A percentile compares a stretch with the other conserved stretches of the same genome.
These are phyloP conservation scores for Silurus glanis DNA, from an alignment of 2,113 vertebrate genomes.

Conservation along the genomic window DNA sequence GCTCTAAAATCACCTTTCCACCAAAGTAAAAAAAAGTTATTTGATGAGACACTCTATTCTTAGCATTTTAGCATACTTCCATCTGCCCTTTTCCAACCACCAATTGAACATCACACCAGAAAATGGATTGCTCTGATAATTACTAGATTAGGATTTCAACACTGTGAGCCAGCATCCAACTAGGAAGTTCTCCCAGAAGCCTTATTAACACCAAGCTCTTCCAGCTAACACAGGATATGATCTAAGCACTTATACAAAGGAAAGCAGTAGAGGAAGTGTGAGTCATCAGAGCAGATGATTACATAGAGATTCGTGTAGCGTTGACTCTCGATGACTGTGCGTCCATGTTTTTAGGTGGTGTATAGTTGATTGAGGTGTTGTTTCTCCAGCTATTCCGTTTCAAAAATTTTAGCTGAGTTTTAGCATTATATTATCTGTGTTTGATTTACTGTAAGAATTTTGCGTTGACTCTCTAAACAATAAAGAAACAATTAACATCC, in stretches of 20 bases:
- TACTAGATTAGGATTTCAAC: constrained; percentile 23
- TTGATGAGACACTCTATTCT: not conserved
- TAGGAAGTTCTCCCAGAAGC: constrained; percentile 13
- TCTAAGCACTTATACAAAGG: constrained; percentile 28
- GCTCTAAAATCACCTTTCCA: not conserved
- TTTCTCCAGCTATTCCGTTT: not conserved
- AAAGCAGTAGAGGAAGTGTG: constrained; percentile 27
- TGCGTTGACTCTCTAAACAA: not conserved
- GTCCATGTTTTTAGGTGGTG: not conserved
- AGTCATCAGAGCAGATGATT: constrained; percentile 39
- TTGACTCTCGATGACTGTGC: not conserved
- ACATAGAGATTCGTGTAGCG: constrained; percentile 1
- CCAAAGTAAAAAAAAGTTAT: not conserved
- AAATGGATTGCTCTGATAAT: constrained; percentile 16
- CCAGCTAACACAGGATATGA: constrained; percentile 44
- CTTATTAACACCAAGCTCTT: constrained; percentile 26
- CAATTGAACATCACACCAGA: not conserved
- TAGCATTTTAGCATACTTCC: not conserved
- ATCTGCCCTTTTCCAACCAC: constrained; percentile 21
- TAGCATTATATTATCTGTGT: not conserved
- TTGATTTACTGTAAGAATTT: not conserved
- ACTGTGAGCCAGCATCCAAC: not conserved
- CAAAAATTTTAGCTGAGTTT: not conserved
- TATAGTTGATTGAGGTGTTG: constrained; percentile 4
- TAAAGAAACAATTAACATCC: not conserved